phyloP scores from a whole-genome alignment of 2,888 invertebrate genomes.

The Sepiola atlantica region DNA sequence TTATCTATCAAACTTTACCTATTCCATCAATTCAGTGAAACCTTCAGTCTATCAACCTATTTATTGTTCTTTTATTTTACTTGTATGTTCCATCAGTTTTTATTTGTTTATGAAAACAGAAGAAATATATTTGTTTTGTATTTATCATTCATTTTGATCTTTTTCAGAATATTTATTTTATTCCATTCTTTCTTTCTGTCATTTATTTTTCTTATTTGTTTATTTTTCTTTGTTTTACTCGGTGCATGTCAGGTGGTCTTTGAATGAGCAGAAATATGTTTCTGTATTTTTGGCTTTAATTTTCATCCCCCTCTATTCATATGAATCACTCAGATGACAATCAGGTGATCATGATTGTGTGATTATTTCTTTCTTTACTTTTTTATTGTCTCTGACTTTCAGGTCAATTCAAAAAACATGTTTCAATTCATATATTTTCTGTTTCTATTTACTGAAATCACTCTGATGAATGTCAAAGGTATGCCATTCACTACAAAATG shows the following conservation, averaged over 20 bases:
- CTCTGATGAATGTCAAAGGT: background rate
- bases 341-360: background rate
- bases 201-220: background rate
- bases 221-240: background rate
- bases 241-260: background rate
- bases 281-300: background rate
- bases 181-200: background rate
- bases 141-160: background rate
- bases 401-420: background rate
- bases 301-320: background rate
- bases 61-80: background rate
- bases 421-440: background rate
- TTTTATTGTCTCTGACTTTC: background rate
- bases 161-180: background rate
- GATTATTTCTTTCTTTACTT: conserved; percentile 8
- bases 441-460: background rate
- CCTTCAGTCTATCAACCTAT: background rate
- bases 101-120: background rate
- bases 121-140: background rate
- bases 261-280: background rate
- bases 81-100: background rate
- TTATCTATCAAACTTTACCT: background rate
- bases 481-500: background rate
- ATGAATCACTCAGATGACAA: background rate
- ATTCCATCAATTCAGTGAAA: background rate